Conservation (phyloP, 2,888 invertebrate species). For the Pristionchus arcanus region DNA sequence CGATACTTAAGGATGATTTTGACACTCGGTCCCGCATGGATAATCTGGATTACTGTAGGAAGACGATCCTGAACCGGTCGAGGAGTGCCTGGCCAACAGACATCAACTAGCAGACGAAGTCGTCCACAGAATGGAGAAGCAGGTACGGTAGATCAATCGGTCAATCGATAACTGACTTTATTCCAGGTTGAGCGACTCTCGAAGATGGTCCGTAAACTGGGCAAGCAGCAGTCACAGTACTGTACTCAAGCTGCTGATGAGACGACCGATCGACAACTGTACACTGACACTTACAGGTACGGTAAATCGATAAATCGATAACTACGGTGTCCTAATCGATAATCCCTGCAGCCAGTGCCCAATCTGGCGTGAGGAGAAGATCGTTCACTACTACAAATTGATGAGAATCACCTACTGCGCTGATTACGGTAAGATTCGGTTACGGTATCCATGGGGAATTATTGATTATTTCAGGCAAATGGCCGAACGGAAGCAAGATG, state of each 20-base stretch:
- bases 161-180: neutral
- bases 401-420: conserved; percentile 74
- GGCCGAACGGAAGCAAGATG: conserved; percentile 71
- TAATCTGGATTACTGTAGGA: conserved; percentile 23
- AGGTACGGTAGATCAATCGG: conserved; percentile 1
- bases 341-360: conserved; percentile 62
- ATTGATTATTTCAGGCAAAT: conserved; percentile 57
- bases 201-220: conserved; percentile 58
- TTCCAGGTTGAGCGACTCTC: conserved; percentile 56
- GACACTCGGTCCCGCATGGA: neutral
- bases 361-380: conserved; percentile 73
- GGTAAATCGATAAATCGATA: neutral
- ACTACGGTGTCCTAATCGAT: neutral
- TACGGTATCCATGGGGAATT: neutral
- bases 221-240: conserved; percentile 61
- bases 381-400: conserved; percentile 74
- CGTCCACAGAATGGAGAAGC: conserved; percentile 61
- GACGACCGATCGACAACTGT: conserved; percentile 15
- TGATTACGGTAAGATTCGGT: conserved; percentile 57
- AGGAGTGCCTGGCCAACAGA: conserved; percentile 71
- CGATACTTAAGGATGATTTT: no score
- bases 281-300: conserved; percentile 51
- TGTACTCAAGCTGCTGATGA: conserved; percentile 56
- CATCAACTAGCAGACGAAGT: conserved; percentile 64
- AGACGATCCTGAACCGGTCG: conserved; percentile 66